Evolutionary conservation across 2,113 vertebrate genomes (phyloP).

Genomic region (Clarias magur): DNA sequence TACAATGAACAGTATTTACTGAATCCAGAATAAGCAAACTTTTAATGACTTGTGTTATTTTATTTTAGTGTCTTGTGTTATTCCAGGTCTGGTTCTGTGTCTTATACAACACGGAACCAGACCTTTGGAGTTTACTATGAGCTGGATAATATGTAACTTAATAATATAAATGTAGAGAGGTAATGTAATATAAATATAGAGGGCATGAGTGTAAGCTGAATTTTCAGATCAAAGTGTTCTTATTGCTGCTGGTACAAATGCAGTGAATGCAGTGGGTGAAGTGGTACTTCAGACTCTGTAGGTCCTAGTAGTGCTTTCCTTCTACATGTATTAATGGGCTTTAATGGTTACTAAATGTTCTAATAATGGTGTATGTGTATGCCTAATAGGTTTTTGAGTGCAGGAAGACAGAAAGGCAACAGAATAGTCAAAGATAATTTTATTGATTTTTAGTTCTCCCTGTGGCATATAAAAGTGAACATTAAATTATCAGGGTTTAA

Average conservation of each 20-base stretch:
- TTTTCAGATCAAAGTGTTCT: neutral
- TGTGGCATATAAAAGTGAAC: neutral
- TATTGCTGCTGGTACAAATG: neutral
- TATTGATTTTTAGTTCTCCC: neutral
- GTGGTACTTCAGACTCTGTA: neutral
- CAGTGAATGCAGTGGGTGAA: neutral
- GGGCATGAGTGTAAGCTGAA: neutral
- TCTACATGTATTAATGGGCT: neutral
- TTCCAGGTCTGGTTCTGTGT: neutral
- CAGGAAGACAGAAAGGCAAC: neutral
- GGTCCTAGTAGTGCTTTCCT: neutral
- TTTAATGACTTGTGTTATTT: neutral
- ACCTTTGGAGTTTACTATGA: neutral
- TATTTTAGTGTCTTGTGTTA: neutral
- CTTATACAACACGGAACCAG: neutral
- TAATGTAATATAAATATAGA: neutral
- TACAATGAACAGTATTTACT: neutral
- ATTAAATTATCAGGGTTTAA: neutral
- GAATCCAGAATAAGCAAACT: neutral
- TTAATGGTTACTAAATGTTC: neutral
- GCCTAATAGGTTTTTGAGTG: neutral
- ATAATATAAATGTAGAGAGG: neutral
- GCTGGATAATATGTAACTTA: neutral
- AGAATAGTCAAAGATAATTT: neutral
- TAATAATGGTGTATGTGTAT: neutral